Conservation (phyloP, 2,797 vertebrate species). For the Xiphorhynchus erythropygius region DNA sequence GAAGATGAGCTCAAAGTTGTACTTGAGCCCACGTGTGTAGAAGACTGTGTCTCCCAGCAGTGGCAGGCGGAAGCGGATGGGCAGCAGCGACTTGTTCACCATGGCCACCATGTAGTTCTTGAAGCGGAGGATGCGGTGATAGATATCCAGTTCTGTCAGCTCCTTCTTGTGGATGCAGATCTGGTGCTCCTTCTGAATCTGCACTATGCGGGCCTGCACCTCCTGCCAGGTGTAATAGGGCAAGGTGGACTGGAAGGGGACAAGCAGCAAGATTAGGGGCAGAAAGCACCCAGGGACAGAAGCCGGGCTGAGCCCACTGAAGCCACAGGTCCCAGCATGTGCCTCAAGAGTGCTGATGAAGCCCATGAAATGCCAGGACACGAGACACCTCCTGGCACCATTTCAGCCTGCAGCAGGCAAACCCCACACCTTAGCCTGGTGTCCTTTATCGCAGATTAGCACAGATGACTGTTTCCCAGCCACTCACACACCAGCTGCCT, state of each 20-base stretch:
- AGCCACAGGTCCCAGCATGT: neutral
- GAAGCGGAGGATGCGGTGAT: conserved; percentile 97
- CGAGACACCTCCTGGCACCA: rapidly evolving
- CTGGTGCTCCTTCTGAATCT: conserved; percentile 98
- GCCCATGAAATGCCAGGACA: neutral
- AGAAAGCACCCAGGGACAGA: neutral
- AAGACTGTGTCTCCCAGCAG: conserved; percentile 88
- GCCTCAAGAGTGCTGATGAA: rapidly evolving
- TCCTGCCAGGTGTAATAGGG: conserved; percentile 98
- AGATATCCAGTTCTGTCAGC: conserved; percentile 93
- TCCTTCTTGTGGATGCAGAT: conserved; percentile 99
- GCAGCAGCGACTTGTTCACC: conserved; percentile 97
- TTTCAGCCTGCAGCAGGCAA: neutral
- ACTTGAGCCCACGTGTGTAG: conserved; percentile 95
- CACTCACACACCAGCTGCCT: neutral
- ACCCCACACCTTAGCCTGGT: neutral
- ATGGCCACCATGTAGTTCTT: conserved; percentile 99
- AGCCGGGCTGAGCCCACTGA: neutral
- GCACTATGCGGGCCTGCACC: conserved; percentile 94
- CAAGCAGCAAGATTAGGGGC: neutral
- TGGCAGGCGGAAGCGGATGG: conserved; percentile 89
- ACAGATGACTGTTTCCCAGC: neutral
- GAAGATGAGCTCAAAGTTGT: conserved; percentile 98
- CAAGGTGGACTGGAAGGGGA: conserved; percentile 80
- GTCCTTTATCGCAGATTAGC: neutral